Evolutionary conservation across 2,797 vertebrate genomes (phyloP), one percentile per base, ranked within the genome.

Genomic region (Myoxocephalus aenaeus): DNA sequence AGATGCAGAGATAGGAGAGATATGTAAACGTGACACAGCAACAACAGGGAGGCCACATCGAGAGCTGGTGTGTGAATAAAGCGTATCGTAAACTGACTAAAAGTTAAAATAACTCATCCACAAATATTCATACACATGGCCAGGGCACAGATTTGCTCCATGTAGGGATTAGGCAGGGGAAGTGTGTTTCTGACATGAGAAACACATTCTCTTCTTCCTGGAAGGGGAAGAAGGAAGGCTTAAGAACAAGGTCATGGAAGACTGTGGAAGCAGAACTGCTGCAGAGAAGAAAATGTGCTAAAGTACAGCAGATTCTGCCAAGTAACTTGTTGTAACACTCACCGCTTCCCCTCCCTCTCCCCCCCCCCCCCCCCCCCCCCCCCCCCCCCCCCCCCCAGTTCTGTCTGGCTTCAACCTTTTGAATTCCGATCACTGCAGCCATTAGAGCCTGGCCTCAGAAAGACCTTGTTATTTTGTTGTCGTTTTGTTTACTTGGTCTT

Each of bases 1-100:
- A 79, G 82, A 88, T 85, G 75, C 44, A 22, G 68, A 50, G 76
- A 91, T 75, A 74, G 53, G n/a, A 63, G 36, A 81, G 72, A 80
- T 76, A 86, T 81, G 75, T 85, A 90, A 90, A 86, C 85, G 79
- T 20, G 59, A 38, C 53, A 83, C 67, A 46, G 77, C 75, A 65
- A 78, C 71, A 71, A 75, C 70, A 54, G 36, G 34, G 40, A 66
- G 40, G 51, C 8, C 15, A 42, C 48, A 51, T 73, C 9, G 38
- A 50, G 32, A 64, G 36, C 44, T 63, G 70, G 5, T 65, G 25
- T 32, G 34, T 7, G 65, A 87, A 75, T 44, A 65, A 73, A 72
- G 76, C 9, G 5, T 20, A 50, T 53, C 51, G 38, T 65, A 46
- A 65, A 44, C 61, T 29, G 44, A 70, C 25, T 29, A 71, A 70